These are phyloP conservation scores for Hipparchia semele DNA, from an alignment of 2,888 invertebrate species.

Conservation along the genomic window DNA sequence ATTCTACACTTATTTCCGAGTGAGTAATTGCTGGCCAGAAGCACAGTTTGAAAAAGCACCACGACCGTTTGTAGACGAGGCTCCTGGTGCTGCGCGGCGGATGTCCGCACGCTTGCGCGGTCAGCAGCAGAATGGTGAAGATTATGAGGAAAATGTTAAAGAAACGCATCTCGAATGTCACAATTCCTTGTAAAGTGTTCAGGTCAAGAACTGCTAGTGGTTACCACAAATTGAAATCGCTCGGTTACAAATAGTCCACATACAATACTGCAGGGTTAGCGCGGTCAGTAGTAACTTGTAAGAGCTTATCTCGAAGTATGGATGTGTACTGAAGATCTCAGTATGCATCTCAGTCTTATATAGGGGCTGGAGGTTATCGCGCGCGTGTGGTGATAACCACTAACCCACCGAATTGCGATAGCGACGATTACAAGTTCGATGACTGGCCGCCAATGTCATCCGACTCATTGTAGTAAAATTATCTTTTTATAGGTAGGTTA, in stretches of 20 bases:
- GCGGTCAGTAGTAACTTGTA: constrained; percentile 34
- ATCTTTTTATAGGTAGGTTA: constrained; percentile 57
- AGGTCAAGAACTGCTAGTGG: constrained; percentile 19
- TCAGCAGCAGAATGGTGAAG: constrained; percentile 51
- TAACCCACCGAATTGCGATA: constrained; percentile 69
- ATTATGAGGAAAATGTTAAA: constrained; percentile 54
- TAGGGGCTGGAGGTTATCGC: constrained; percentile 68
- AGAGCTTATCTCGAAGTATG: constrained; percentile 56
- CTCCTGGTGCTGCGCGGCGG: constrained; percentile 49
- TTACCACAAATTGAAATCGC: constrained; percentile 16
- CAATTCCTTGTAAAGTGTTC: constrained; percentile 33
- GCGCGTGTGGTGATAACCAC: constrained; percentile 65
- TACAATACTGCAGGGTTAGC: constrained; percentile 28
- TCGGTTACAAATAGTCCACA: constrained; percentile 27
- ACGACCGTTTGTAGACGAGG: constrained; percentile 55
- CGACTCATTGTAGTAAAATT: constrained; percentile 73
- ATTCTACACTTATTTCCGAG: constrained; percentile 44
- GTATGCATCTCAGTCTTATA: constrained; percentile 59
- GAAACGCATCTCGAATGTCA: constrained; percentile 59
- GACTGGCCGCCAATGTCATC: constrained; percentile 77
- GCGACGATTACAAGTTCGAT: constrained; percentile 63
- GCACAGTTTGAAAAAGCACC: constrained; percentile 69
- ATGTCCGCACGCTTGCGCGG: constrained; percentile 49
- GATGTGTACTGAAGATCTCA: constrained; percentile 62
- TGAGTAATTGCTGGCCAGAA: constrained; percentile 53